Conservation (phyloP, 2,888 invertebrate genomes). For the Yponomeuta evonymella region DNA sequence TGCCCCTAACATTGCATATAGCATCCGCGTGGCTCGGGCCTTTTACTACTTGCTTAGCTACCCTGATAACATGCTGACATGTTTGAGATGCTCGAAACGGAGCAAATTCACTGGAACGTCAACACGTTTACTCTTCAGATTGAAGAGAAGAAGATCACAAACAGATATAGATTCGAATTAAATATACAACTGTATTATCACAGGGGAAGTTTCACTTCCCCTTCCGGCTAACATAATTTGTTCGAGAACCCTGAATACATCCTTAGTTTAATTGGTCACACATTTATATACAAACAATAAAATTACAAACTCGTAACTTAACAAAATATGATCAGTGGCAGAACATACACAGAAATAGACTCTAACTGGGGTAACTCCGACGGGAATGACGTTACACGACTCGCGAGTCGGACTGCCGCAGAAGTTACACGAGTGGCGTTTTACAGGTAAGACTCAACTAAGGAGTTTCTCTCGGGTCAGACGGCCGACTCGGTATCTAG, state of each 20-base stretch:
- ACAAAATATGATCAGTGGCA: neutral
- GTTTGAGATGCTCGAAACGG: neutral
- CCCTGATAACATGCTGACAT: neutral
- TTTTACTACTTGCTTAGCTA: neutral
- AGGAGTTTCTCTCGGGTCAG: slow-evolving; percentile 32
- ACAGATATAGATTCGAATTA: neutral
- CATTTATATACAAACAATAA: neutral
- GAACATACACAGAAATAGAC: neutral
- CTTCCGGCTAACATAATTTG: neutral
- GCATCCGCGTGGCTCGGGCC: neutral
- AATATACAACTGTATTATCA: neutral
- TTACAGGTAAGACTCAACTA: neutral
- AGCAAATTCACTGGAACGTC: neutral
- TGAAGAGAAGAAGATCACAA: neutral
- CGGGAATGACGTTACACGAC: neutral
- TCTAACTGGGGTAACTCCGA: neutral
- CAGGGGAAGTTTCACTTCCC: neutral
- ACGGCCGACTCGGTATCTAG: slow-evolving; percentile 70
- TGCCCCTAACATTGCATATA: neutral
- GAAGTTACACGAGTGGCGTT: neutral
- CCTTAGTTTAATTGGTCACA: neutral
- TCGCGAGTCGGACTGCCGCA: neutral
- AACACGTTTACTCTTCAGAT: neutral
- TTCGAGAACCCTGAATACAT: slow-evolving; percentile 1
- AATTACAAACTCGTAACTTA: neutral